These are phyloP conservation scores for Scylla paramamosain DNA, from an alignment of 1,140 invertebrate species.

Conservation along the genomic window DNA sequence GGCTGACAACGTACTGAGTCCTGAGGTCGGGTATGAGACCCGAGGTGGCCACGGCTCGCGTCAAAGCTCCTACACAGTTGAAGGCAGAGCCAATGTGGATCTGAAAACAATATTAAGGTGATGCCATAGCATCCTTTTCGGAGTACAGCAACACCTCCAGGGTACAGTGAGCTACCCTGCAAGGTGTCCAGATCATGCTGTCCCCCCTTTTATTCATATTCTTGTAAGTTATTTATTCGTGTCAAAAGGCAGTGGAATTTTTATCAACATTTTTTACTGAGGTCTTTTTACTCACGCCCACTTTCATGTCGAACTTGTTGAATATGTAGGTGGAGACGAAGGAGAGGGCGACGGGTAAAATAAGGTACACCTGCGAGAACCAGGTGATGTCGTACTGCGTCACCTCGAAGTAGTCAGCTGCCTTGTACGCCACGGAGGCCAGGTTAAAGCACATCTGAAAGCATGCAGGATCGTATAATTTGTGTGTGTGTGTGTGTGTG, in stretches of 20 bases:
- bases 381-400: constrained; percentile 80
- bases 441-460: constrained; percentile 78
- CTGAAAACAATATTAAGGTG: not conserved
- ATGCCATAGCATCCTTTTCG: not conserved
- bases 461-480: not conserved
- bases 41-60: constrained; percentile 26
- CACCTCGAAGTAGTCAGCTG: constrained; percentile 79
- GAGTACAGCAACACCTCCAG: not conserved
- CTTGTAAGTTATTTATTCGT: too few relatives aligned
- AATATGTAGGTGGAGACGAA: constrained; percentile 80
- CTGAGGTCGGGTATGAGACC: not conserved
- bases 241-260: too few relatives aligned
- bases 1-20: constrained; percentile 37
- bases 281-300: constrained; percentile 79
- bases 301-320: constrained; percentile 80
- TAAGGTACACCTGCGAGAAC: constrained; percentile 80
- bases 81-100: constrained; percentile 58
- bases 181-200: too few relatives aligned
- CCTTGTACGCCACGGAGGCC: constrained; percentile 80
- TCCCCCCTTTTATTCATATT: too few relatives aligned
- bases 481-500: not conserved
- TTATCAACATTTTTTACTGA: too few relatives aligned
- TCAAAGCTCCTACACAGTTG: constrained; percentile 58
- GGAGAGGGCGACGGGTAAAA: constrained; percentile 80
- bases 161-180: too few relatives aligned